Percentiles rank a stretch among this genome's conserved stretches.
Evolutionary conservation across 2,797 vertebrate genomes (phyloP).

Genomic region (Fratercula arctica): DNA sequence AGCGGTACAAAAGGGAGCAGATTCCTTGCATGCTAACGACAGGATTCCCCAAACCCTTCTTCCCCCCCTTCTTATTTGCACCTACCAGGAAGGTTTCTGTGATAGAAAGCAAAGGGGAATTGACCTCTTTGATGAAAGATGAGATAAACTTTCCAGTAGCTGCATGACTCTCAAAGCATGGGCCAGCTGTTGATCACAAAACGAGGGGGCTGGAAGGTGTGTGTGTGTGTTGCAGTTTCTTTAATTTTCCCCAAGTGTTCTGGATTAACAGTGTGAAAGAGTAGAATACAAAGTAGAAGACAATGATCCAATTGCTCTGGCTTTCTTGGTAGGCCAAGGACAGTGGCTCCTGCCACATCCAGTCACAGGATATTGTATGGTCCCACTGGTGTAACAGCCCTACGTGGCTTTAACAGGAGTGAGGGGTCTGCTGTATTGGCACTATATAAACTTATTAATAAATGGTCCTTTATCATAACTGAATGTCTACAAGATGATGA

Average conservation of each 20-base stretch:
- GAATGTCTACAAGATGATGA: neutral
- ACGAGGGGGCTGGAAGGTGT: neutral
- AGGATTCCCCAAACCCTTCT: neutral
- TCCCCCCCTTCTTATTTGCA: neutral
- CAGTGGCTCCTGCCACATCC: neutral
- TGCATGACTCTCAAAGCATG: neutral
- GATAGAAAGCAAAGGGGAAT: neutral
- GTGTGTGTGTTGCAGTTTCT: neutral
- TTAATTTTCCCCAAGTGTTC: neutral
- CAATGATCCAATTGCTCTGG: neutral
- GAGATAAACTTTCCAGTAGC: neutral
- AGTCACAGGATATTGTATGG: accelerated
- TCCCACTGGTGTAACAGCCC: neutral
- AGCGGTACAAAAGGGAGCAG: neutral
- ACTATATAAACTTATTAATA: neutral
- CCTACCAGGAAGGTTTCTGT: neutral
- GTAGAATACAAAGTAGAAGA: neutral
- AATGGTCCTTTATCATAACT: neutral
- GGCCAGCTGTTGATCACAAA: neutral
- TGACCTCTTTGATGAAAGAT: neutral
- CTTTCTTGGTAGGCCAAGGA: neutral
- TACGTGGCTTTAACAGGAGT: neutral
- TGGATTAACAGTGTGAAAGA: neutral
- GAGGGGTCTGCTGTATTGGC: neutral
- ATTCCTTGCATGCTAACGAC: neutral